These are phyloP conservation scores for Diachasmimorpha longicaudata DNA, from an alignment of 1,140 invertebrate genomes.

Conservation along the genomic window DNA sequence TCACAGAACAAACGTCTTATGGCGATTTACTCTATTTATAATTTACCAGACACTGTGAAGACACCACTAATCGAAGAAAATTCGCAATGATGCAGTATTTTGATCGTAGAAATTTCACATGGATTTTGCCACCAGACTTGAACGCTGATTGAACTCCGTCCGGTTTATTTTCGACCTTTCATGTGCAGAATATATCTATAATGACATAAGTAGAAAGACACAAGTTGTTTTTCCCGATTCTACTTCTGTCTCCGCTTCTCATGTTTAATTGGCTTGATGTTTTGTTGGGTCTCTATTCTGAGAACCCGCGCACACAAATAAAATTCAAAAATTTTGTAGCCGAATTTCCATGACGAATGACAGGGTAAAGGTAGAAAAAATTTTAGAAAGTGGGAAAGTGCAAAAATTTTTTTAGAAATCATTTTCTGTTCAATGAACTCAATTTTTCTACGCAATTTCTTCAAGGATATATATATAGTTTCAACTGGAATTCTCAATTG, in stretches of 20 bases:
- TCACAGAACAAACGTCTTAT: neutral
- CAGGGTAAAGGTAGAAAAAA: too few species aligned
- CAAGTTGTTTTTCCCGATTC: neutral
- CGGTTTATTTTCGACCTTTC: constrained; percentile 2
- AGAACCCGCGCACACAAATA: neutral
- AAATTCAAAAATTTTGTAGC: neutral
- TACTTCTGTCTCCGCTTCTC: neutral
- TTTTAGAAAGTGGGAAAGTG: too few species aligned
- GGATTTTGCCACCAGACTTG: neutral
- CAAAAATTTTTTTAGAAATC: too few species aligned
- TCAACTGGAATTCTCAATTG: too few species aligned
- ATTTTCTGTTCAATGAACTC: too few species aligned
- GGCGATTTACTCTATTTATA: neutral
- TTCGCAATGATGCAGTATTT: neutral
- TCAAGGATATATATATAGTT: too few species aligned
- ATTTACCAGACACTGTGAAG: neutral
- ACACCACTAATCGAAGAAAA: neutral
- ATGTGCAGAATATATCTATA: neutral
- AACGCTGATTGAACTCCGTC: neutral
- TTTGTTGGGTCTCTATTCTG: neutral
- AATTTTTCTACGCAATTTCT: too few species aligned
- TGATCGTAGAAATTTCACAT: neutral
- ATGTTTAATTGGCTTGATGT: neutral
- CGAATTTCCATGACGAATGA: too few species aligned
- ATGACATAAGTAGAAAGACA: neutral